Evolutionary conservation across 2,797 vertebrate genomes (phyloP), one percentile per base, ranked within the genome.

Genomic region (Microchirus variegatus): DNA sequence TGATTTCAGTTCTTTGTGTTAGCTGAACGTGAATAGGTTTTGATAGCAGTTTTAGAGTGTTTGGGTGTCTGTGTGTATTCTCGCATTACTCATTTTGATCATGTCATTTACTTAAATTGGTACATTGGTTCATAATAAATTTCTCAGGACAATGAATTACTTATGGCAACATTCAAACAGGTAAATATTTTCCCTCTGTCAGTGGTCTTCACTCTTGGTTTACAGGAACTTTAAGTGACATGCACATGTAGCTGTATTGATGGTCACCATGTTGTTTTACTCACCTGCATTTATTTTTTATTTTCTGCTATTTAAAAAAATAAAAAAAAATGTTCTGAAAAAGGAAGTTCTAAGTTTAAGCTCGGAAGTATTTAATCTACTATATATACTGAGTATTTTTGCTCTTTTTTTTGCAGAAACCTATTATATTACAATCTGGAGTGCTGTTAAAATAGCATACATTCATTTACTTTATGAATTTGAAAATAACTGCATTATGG

Each of bases 291-390:
- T 87, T 80, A 65, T 81, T 89, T 91, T 87, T 87, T 87, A 81
- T 88, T 91, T 92, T 89, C 67, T 78, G 83, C 84, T 94, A 93
- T 94, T 93, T 92, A 93, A 91, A 88, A 84, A 14, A 52, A 57
- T 89, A 83, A 91, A 92, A 93, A 93, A 94, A 84, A 16, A 86
- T 87, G 90, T 92, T 91, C 87, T 90, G 77, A 83, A 74, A 73
- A 67, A 58, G 12, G 31, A 9, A 8, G 14, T 1, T 3, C 2
- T 0, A 4, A 3, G 26, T 2, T 22, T 53, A 2, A 19, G 10
- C 8, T n/a, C n/a, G n/a, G n/a, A n/a, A n/a, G n/a, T n/a, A n/a
- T n/a, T n/a, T n/a, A n/a, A n/a, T n/a, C n/a, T n/a, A n/a, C n/a
- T n/a, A n/a, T n/a, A n/a, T n/a, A n/a, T n/a, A n/a, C n/a, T n/a